Conservation (phyloP, 1,140 invertebrate genomes). For the Contarinia nasturtii region DNA sequence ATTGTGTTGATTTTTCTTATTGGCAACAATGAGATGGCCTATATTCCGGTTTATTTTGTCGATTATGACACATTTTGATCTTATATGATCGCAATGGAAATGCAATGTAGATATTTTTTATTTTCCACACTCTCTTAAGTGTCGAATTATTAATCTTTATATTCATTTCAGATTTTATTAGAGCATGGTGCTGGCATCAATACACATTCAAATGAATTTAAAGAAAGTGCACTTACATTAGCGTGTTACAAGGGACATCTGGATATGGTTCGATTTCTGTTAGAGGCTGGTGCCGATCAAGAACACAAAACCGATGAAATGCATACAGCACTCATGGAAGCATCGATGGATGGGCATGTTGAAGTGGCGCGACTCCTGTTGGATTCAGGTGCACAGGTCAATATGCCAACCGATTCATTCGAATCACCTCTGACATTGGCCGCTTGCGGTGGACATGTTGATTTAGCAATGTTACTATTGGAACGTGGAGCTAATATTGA, state of each 20-base stretch:
- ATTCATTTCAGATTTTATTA: conserved; percentile 45
- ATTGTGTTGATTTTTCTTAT: conserved; percentile 10
- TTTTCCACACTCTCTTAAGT: not conserved
- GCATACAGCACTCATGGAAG: conserved; percentile 99
- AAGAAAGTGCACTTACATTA: conserved; percentile 84
- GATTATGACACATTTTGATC: conserved; percentile 20
- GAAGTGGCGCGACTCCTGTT: conserved; percentile 84
- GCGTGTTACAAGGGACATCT: conserved; percentile 96
- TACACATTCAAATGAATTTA: conserved; percentile 97
- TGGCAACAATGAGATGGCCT: no score
- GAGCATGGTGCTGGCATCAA: conserved; percentile 91
- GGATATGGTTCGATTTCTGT: conserved; percentile 90
- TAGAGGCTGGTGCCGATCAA: conserved; percentile 86
- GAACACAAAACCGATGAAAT: conserved; percentile 99
- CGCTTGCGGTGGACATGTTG: conserved; percentile 95
- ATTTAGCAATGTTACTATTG: conserved; percentile 83
- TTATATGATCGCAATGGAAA: conserved; percentile 15
- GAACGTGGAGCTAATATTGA: conserved; percentile 97
- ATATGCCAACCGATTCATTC: conserved; percentile 98
- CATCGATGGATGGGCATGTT: conserved; percentile 98
- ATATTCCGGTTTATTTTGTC: no score
- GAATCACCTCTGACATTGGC: conserved; percentile 95
- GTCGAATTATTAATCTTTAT: conserved; percentile 1
- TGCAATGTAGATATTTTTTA: not conserved
- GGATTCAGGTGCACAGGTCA: conserved; percentile 94